Conservation (phyloP, 2,797 vertebrate species). For the Valencia hispanica region DNA sequence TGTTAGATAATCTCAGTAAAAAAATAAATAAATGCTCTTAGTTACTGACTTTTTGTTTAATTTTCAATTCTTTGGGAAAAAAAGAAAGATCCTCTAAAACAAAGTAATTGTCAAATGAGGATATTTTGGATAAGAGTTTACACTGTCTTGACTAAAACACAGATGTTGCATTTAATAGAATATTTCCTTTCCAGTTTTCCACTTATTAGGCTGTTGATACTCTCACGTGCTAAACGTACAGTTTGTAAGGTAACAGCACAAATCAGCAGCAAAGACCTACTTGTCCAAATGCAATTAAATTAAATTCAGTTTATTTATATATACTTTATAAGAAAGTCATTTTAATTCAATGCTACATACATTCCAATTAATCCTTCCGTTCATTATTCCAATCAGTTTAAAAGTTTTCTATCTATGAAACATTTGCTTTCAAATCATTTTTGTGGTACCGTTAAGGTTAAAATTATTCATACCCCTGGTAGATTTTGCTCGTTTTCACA, state of each 20-base stretch:
- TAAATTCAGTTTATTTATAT: too few species aligned
- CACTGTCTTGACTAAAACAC: background rate
- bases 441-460: background rate
- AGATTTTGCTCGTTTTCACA: too few species aligned
- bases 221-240: conserved; percentile 5
- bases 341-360: too few species aligned
- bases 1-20: background rate
- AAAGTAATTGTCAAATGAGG: background rate
- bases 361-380: too few species aligned
- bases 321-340: too few species aligned
- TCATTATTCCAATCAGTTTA: too few species aligned
- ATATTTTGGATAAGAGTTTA: conserved; percentile 1
- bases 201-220: background rate
- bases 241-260: background rate
- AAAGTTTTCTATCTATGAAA: too few species aligned
- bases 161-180: background rate
- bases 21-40: background rate
- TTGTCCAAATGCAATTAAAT: background rate
- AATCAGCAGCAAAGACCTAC: background rate
- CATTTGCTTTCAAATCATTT: background rate
- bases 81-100: conserved; percentile 17
- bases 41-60: background rate
- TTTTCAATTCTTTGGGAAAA: conserved; percentile 21
- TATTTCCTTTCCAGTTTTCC: background rate
- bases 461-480: background rate